A percentile compares a stretch with the other conserved stretches of the same genome.
Conservation (phyloP, 2,888 invertebrate species). For the Oligia strigilis region DNA sequence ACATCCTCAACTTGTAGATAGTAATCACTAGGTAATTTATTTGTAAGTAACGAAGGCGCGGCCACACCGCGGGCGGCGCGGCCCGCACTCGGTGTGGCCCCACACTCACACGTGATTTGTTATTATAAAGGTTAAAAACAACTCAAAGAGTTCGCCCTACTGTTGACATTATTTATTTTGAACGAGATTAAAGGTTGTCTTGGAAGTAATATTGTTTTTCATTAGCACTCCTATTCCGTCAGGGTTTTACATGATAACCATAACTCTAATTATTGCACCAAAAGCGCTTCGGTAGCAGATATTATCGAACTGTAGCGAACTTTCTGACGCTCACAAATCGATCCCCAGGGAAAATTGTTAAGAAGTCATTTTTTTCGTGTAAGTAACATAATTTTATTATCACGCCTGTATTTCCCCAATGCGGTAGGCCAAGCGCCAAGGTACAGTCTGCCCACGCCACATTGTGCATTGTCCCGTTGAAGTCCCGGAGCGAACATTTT, state of each 20-base stretch:
- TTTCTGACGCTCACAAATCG: background rate
- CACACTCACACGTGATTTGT: slow-evolving; percentile 81
- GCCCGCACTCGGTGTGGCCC: slow-evolving; percentile 17
- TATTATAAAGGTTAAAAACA: slow-evolving; percentile 84
- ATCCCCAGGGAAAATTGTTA: too few relatives aligned
- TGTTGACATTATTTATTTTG: slow-evolving; percentile 89
- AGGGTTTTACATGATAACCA: background rate
- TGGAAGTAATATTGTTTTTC: slow-evolving; percentile 79
- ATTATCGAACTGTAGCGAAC: background rate
- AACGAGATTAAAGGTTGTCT: slow-evolving; percentile 90
- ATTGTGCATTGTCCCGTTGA: background rate
- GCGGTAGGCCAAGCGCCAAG: too few relatives aligned
- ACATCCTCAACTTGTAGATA: slow-evolving; percentile 80
- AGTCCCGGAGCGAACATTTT: background rate
- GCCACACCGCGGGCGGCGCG: slow-evolving; percentile 1
- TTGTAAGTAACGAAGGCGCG: slow-evolving; percentile 70
- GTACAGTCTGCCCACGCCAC: background rate
- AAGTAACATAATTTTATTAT: background rate
- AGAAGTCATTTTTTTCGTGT: background rate
- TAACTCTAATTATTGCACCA: too few relatives aligned
- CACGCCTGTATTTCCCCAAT: too few relatives aligned
- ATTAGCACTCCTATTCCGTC: slow-evolving; percentile 42
- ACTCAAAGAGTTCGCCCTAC: slow-evolving; percentile 89
- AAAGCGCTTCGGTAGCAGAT: background rate
- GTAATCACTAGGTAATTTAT: slow-evolving; percentile 77